A percentile compares a stretch with the other conserved stretches of the same genome.
phyloP scores from a whole-genome alignment of 2,888 invertebrate genomes.

The Drosophila setosimentum region DNA sequence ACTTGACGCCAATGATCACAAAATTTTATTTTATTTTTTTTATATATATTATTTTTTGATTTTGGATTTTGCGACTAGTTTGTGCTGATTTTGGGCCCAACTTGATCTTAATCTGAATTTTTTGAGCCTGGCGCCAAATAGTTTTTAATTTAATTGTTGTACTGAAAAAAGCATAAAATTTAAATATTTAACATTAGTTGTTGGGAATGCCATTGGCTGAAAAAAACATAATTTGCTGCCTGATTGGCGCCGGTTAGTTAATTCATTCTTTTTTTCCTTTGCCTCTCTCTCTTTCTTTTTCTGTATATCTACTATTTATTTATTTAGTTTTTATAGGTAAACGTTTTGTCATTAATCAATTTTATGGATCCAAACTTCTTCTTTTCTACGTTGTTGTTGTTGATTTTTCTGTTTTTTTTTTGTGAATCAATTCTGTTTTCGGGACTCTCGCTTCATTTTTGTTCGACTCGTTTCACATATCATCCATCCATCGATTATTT shows the following conservation, averaged over 20 bases:
- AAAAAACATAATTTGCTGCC: slow-evolving; percentile 36
- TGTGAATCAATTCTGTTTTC: slow-evolving; percentile 47
- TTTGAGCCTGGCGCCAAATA: slow-evolving; percentile 73
- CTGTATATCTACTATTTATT: slow-evolving; percentile 1
- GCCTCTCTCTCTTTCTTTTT: slow-evolving; percentile 4
- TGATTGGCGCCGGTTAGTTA: slow-evolving; percentile 38
- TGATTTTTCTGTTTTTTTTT: slow-evolving; percentile 23
- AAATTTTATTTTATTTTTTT: slow-evolving; percentile 27
- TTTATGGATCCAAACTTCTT: slow-evolving; percentile 53
- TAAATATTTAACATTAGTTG: slow-evolving; percentile 50
- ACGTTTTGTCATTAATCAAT: slow-evolving; percentile 61
- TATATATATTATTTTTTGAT: slow-evolving; percentile 5
- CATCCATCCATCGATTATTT: slow-evolving; percentile 56
- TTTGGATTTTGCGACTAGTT: slow-evolving; percentile 34
- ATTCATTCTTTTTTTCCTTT: slow-evolving; percentile 13
- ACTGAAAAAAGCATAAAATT: slow-evolving; percentile 56
- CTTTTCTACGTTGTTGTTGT: slow-evolving; percentile 17
- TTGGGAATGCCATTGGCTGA: slow-evolving; percentile 42
- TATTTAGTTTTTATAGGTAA: slow-evolving; percentile 10
- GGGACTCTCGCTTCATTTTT: slow-evolving; percentile 16
- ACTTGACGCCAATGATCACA: slow-evolving; percentile 74
- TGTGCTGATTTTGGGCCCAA: slow-evolving; percentile 34
- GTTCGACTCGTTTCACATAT: slow-evolving; percentile 9
- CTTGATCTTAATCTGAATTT: slow-evolving; percentile 77
- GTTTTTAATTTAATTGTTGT: slow-evolving; percentile 23